Evolutionary conservation across 2,113 vertebrate species (phyloP), one percentile per base, ranked within the genome.

Genomic region (Cinclus cinclus): DNA sequence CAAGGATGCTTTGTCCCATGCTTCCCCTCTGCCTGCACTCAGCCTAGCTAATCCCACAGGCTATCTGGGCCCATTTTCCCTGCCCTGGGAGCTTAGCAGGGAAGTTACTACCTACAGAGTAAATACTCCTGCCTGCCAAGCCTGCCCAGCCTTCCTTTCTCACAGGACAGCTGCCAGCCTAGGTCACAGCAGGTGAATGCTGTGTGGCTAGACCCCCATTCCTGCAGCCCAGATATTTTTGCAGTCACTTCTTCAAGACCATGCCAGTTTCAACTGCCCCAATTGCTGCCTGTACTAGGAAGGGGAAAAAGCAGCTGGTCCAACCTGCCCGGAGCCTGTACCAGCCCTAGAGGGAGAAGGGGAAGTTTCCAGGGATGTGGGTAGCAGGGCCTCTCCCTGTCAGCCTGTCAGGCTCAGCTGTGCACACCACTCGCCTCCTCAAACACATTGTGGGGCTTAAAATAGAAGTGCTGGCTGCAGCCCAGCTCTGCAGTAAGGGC

Each of bases 391-490:
- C 30, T 71, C 44, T 84, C 87, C 46, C 31, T 4, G 7, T 42
- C 1, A 0, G 59, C 46, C 83, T 77, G 28, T 1, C 1, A 78
- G 52, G 56, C 56, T 92, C 3, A 16, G 82, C 71, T n/a, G 2
- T 3, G 23, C 83, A n/a, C 67, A 60, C 67, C 37, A 56, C 46
- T 92, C 18, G 13, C 90, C 90, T 95, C 75, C 88, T 92, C 75
- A 88, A 59, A 77, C 24, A 31, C 68, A 52, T 14, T 64, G 73
- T 85, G 50, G 79, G 71, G 67, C 92, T 96, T 90, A 93, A 96
- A 96, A 97, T 96, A 97, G 94, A 73, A 80, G 44, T 22, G 14
- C 68, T 96, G 93, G 85, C 96, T 88, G 78, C 30, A 79, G 47
- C 82, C 79, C 93, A 95, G 92, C 87, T 79, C 93, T 94, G 94